Base-by-base conservation (phyloP, 2,888 invertebrate species). In the Xanthostigma xanthostigma region DNA sequence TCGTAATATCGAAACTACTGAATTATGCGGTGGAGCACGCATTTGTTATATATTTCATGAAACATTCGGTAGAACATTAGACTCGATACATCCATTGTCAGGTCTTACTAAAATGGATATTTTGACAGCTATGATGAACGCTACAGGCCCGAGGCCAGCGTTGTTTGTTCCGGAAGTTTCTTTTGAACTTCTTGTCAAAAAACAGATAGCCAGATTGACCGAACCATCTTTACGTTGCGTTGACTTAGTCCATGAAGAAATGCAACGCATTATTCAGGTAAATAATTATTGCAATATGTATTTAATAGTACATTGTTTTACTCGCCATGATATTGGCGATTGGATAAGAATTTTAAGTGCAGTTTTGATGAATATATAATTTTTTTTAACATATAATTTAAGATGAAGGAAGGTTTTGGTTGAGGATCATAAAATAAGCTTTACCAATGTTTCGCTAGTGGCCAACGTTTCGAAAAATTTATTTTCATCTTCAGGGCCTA, bases 21-120 rank as follows among this genome's bases (percentile, higher is more conserved):
- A 97, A 68, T 69, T 99, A 59, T 96, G 97, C 63, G 98, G 98
- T 1, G 98, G 98, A n/a, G 98, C 98, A 6, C 78, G 98, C 56
- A 97, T 99, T 61, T 97, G 97, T 65, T 99, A 95, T 63, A 98
- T 99, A 64, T 99, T 99, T 71, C 97, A 99, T 63, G 97, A 98
- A 68, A 95, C 95, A 0, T 99, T 99, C 64, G 96, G 95, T 4
- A 77, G 84, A 58, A 92, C 95, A 0, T 70, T 99, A 58, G 92
- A 94, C 66, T 87, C 86, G 2, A 94, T 99, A 61, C 92, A 98
- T 72, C 96, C 98, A 3, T 71, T 98, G 59, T 64, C 63, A 66
- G 78, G 78, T 53, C 72, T 97, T 12, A 87, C 89, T 0, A 90
- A 90, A 65, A 82, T 91, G 79, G 98, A 98, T 64, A 95, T 99